These are phyloP conservation scores for Ambastaia sidthimunki DNA, from an alignment of 2,797 vertebrate genomes.

Conservation along the genomic window DNA sequence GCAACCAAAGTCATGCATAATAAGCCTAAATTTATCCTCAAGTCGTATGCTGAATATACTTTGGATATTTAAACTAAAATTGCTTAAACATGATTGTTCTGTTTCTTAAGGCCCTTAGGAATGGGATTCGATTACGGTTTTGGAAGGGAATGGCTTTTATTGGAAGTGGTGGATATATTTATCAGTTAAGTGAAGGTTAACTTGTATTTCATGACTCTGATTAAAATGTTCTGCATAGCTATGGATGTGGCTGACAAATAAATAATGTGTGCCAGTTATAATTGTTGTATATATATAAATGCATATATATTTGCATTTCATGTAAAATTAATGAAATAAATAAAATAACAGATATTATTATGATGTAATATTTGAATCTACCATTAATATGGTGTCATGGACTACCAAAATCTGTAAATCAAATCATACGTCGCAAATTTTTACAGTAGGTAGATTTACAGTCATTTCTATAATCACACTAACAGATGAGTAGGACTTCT, in stretches of 20 bases:
- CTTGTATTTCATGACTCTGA: constrained; percentile 4
- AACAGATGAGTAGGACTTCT: constrained; percentile 60
- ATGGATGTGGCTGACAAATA: background rate
- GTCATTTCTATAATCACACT: constrained; percentile 55
- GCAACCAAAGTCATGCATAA: constrained; percentile 19
- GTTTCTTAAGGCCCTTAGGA: constrained; percentile 3
- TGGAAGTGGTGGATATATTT: background rate
- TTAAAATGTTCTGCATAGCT: background rate
- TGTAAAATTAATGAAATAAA: no score
- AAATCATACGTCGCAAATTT: constrained; percentile 60
- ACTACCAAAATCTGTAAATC: constrained; percentile 40
- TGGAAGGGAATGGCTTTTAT: background rate
- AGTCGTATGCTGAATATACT: background rate
- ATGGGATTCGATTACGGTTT: background rate
- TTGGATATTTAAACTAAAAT: background rate
- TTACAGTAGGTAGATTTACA: constrained; percentile 61
- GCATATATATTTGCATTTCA: background rate
- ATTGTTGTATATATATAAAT: background rate
- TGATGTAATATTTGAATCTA: constrained; percentile 3
- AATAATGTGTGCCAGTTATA: background rate
- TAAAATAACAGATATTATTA: background rate
- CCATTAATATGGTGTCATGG: constrained; percentile 12
- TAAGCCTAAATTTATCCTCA: background rate
- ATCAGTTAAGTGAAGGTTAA: background rate
- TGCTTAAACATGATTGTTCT: constrained; percentile 1